Evolutionary conservation across 2,113 vertebrate genomes (phyloP), one percentile per base, ranked within the genome.

Genomic region (Notothenia coriiceps): DNA sequence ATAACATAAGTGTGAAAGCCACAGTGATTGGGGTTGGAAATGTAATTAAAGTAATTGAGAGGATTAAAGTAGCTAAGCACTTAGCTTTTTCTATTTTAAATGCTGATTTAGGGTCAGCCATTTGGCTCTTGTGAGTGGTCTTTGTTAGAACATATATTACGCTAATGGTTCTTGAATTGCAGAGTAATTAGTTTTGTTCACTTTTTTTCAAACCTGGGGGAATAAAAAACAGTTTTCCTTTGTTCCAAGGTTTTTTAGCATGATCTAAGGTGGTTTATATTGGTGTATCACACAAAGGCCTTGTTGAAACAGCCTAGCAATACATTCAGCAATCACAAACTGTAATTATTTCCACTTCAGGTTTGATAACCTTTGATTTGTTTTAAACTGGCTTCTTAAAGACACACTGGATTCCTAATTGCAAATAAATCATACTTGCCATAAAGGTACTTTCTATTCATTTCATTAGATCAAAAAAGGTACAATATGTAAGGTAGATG

Each of bases 341-440:
- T 79, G 29, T 83, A 79, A 87, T 84, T 80, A 82, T 87, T 83
- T 87, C 72, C 80, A 86, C 73, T 80, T 87, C 44, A 68, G 54
- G 18, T 70, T 77, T 77, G 74, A 86, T 80, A 61, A 82, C 25
- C 46, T 10, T 65, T 10, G 22, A 69, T 62, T 54, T 80, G 65
- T 40, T 82, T 18, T 59, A 77, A 77, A 82, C 74, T 82, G 83
- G 49, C 57, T 83, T 59, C 55, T 78, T 88, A 49, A 61, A 68
- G 60, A 71, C 51, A 77, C 84, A 51, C 71, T 40, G 29, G 29
- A 4, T 29, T 29, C 72, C 33, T 83, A 63, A 78, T 59, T 25
- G 11, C 17, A 74, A 66, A 61, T 7, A 46, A 22, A 0, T 54
- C 10, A 18, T 25, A 65, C 10, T 68, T 59, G 62, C 54, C 40